These are phyloP conservation scores for Tetraodon nigroviridis DNA, from an alignment of 2,113 vertebrate species.

Conservation along the genomic window DNA sequence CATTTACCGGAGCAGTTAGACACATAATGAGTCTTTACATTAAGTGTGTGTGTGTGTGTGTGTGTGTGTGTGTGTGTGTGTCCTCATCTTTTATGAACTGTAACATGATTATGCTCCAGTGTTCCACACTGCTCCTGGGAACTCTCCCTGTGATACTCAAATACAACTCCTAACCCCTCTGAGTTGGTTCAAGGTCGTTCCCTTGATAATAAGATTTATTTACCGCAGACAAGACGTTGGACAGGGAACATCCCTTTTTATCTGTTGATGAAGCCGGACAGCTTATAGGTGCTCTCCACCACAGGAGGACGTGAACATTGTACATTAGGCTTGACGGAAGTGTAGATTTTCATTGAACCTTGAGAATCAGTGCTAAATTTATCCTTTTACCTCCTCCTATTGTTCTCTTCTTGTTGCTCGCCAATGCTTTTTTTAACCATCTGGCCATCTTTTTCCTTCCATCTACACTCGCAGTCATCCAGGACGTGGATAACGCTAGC, in stretches of 20 bases:
- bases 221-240: constrained; percentile 37
- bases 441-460: constrained; percentile 26
- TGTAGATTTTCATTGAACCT: background rate
- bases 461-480: constrained; percentile 80
- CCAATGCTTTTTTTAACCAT: constrained; percentile 8
- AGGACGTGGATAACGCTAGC: constrained; percentile 87
- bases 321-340: background rate
- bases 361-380: no score
- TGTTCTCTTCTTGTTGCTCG: no score
- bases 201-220: constrained; percentile 48
- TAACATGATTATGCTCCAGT: constrained; percentile 6
- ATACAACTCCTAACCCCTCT: constrained; percentile 28
- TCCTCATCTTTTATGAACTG: constrained; percentile 9
- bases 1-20: background rate
- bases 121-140: constrained; percentile 18
- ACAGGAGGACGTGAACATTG: background rate
- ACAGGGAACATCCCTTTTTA: constrained; percentile 23
- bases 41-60: background rate
- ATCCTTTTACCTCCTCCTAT: no score
- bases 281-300: constrained; percentile 9
- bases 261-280: constrained; percentile 15
- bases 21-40: constrained; percentile 7
- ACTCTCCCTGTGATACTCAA: background rate
- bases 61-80: background rate
- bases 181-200: constrained; percentile 50